Evolutionary conservation across 2,113 vertebrate genomes (phyloP).

Genomic region (Choloepus hoffmanni): DNA sequence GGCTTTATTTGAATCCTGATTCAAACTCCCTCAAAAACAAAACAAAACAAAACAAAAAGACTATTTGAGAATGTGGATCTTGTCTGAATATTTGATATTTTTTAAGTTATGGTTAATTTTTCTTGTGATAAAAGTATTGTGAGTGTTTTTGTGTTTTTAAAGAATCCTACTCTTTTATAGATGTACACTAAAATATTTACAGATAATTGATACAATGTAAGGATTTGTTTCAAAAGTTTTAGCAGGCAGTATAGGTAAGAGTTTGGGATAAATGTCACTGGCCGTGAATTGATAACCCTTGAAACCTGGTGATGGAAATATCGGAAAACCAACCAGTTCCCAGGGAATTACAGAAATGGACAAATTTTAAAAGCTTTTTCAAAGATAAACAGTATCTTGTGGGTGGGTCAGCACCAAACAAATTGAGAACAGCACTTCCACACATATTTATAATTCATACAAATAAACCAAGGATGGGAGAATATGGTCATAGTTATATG

Average conservation of each 20-base stretch:
- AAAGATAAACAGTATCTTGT: not conserved
- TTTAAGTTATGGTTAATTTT: not conserved
- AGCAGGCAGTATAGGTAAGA: not conserved
- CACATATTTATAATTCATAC: not conserved
- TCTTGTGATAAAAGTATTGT: not conserved
- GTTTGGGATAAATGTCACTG: not conserved
- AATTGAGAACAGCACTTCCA: not conserved
- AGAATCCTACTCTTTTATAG: not conserved
- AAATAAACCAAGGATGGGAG: not conserved
- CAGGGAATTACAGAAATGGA: not conserved
- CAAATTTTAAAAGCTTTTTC: not conserved
- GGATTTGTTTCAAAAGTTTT: not conserved
- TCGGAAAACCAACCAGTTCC: not conserved
- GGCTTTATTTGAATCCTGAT: not conserved
- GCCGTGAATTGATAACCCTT: not conserved
- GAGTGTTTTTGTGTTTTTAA: not conserved
- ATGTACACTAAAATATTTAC: not conserved
- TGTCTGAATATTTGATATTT: not conserved
- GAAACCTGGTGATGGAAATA: not conserved
- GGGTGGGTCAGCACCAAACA: not conserved
- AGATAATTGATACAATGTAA: not conserved
- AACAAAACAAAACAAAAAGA: not conserved
- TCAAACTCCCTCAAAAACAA: not conserved
- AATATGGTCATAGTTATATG: not conserved
- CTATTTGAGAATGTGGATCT: not conserved